A percentile compares a stretch with the other conserved stretches of the same genome.
These are phyloP conservation scores for Paratrypauchen microcephalus DNA, from an alignment of 2,797 vertebrate genomes.

Conservation along the genomic window DNA sequence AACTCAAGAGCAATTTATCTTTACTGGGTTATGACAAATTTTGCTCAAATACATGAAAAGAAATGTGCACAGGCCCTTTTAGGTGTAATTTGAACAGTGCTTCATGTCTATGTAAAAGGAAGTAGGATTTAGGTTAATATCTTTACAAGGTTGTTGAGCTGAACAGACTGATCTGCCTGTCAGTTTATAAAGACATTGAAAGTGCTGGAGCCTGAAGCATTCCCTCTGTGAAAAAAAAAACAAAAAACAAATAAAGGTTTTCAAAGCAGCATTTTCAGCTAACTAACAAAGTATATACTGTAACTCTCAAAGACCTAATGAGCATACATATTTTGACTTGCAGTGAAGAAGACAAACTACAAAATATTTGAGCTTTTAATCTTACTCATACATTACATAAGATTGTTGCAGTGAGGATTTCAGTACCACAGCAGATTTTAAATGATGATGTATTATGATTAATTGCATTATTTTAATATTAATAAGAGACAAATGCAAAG, in stretches of 20 bases:
- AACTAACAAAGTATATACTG: not conserved
- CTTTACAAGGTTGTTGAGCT: not conserved
- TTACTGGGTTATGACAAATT: no score
- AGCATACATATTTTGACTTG: not conserved
- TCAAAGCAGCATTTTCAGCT: slow-evolving; percentile 7
- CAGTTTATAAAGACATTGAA: slow-evolving; percentile 4
- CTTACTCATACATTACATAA: slow-evolving; percentile 27
- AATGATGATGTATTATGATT: slow-evolving; percentile 21
- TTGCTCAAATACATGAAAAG: no score
- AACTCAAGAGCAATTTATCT: no score
- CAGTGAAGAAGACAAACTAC: not conserved
- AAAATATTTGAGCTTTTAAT: slow-evolving; percentile 12
- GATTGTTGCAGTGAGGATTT: slow-evolving; percentile 6
- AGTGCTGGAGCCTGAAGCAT: not conserved
- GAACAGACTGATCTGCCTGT: slow-evolving; percentile 4
- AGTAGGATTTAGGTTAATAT: not conserved
- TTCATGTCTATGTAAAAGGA: not conserved
- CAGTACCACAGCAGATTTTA: slow-evolving; percentile 5
- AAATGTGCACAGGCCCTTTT: no score
- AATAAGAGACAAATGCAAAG: slow-evolving; percentile 24
- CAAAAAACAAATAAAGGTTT: not conserved
- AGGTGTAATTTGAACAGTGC: not conserved
- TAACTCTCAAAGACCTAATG: slow-evolving; percentile 9
- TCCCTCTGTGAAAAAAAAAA: not conserved
- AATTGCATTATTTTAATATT: slow-evolving; percentile 18